phyloP scores from a whole-genome alignment of 2,113 vertebrate species.

The Bubalus kerabau region DNA sequence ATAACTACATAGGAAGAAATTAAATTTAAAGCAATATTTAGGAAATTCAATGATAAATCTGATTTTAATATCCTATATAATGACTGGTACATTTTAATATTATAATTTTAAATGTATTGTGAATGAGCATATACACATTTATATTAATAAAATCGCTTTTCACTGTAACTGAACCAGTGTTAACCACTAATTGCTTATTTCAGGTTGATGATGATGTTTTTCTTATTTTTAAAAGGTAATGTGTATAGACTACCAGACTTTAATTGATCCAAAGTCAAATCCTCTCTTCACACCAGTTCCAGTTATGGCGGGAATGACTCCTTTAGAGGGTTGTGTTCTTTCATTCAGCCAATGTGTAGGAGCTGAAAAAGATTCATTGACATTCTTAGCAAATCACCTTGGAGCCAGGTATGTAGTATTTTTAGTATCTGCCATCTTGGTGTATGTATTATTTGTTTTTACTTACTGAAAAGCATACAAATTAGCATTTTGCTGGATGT shows the following conservation, averaged over 20 bases:
- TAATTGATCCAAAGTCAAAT: conserved; percentile 86
- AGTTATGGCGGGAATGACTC: conserved; percentile 84
- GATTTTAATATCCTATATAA: neutral
- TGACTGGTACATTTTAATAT: neutral
- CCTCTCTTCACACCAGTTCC: conserved; percentile 92
- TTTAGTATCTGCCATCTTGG: neutral
- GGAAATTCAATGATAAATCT: neutral
- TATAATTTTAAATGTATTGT: neutral
- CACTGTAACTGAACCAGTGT: neutral
- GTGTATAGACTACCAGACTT: conserved; percentile 89
- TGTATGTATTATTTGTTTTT: neutral
- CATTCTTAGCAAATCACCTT: conserved; percentile 88
- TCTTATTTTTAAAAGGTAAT: conserved; percentile 82
- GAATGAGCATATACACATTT: neutral
- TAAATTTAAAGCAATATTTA: neutral
- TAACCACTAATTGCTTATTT: neutral
- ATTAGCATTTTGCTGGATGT: neutral
- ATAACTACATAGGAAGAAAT: neutral
- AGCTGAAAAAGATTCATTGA: conserved; percentile 91
- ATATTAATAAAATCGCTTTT: conserved; percentile 1
- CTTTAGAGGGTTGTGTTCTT: conserved; percentile 89
- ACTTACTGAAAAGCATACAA: neutral
- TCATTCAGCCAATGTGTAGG: conserved; percentile 96
- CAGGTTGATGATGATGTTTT: conserved; percentile 34
- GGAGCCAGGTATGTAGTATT: conserved; percentile 88